These are phyloP conservation scores for Oscheius sp. DNA, from an alignment of 2,888 invertebrate genomes.

Conservation along the genomic window DNA sequence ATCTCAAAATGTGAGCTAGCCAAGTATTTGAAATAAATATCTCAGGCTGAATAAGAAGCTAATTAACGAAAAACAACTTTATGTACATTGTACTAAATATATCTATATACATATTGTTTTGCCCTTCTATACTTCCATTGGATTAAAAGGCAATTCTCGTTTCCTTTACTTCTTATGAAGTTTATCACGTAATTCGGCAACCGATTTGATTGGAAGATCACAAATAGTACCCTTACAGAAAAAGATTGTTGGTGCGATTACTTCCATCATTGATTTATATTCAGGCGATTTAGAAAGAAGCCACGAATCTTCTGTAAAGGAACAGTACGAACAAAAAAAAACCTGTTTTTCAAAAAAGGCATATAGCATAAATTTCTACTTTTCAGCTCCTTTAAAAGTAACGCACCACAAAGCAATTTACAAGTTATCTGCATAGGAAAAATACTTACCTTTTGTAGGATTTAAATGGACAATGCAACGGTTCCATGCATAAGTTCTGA, in stretches of 20 bases:
- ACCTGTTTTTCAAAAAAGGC: too few relatives aligned
- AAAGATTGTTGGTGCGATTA: conserved; percentile 35
- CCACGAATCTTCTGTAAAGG: conserved; percentile 7
- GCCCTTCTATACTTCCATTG: too few relatives aligned
- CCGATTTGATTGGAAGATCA: conserved; percentile 32
- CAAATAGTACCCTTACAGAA: conserved; percentile 42
- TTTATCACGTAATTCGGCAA: conserved; percentile 23
- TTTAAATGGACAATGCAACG: conserved; percentile 16
- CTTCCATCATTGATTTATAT: not conserved
- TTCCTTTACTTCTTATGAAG: not conserved
- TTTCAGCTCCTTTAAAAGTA: too few relatives aligned
- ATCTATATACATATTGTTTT: not conserved
- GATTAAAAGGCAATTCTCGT: not conserved
- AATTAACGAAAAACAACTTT: not conserved
- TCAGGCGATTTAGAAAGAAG: not conserved
- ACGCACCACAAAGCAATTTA: too few relatives aligned
- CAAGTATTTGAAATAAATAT: not conserved
- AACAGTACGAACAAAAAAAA: not conserved
- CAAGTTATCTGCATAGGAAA: too few relatives aligned
- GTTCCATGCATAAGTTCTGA: not conserved
- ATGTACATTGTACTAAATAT: conserved; percentile 19
- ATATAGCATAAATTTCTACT: too few relatives aligned
- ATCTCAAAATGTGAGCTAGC: conserved; percentile 2
- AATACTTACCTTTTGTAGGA: conserved; percentile 2
- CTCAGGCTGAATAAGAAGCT: not conserved